Evolutionary conservation across 2,797 vertebrate genomes (phyloP).

Genomic region (Podargus strigoides): DNA sequence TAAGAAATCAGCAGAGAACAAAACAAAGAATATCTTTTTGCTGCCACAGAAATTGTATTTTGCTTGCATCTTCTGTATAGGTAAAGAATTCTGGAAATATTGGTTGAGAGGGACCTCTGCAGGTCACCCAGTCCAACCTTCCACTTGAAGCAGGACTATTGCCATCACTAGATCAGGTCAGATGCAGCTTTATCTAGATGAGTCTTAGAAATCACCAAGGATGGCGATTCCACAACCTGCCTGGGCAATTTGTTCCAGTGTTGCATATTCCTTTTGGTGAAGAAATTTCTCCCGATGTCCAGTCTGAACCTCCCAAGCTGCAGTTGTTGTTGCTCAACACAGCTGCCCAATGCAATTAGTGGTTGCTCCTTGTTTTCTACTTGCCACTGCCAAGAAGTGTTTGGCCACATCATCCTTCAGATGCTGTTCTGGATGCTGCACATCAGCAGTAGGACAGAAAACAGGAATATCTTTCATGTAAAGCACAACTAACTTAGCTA

Average conservation of each 20-base stretch:
- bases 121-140: not conserved
- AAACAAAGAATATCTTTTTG: not conserved
- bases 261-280: not conserved
- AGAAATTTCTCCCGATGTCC: not conserved
- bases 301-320: not conserved
- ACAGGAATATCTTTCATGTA: not conserved
- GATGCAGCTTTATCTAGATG: not conserved
- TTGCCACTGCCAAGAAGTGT: not conserved
- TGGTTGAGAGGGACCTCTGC: slow-evolving; percentile 63
- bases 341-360: not conserved
- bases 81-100: not conserved
- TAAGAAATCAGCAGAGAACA: not conserved
- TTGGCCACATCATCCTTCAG: not conserved
- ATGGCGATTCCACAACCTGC: not conserved
- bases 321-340: not conserved
- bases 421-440: not conserved
- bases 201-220: not conserved
- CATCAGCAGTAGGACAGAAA: not conserved
- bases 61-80: not conserved
- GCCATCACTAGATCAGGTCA: not conserved
- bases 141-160: not conserved
- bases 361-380: not conserved
- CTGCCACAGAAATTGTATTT: not conserved
- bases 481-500: not conserved
- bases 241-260: not conserved